phyloP scores from a whole-genome alignment of 2,888 invertebrate genomes.

The Mechanitis messenoides region DNA sequence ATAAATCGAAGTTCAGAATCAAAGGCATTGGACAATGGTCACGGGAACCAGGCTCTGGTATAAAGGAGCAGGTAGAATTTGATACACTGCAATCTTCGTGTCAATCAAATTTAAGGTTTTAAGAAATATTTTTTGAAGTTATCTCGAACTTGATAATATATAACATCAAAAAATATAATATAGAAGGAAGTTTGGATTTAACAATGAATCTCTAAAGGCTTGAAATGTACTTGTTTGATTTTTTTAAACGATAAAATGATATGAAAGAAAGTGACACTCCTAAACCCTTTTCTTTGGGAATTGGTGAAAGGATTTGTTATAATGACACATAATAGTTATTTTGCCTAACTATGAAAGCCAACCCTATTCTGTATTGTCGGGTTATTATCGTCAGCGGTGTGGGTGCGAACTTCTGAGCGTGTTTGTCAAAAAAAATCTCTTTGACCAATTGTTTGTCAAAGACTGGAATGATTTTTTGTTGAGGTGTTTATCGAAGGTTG shows the following conservation, averaged over 20 bases:
- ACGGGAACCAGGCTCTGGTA: conserved; percentile 58
- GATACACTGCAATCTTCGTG: conserved; percentile 58
- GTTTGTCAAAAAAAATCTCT: conserved; percentile 63
- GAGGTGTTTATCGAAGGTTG: conserved; percentile 71
- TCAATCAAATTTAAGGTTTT: conserved; percentile 44
- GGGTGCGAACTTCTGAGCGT: conserved; percentile 58
- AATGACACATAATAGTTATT: conserved; percentile 72
- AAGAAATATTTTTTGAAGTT: background rate
- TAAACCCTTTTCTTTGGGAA: conserved; percentile 71
- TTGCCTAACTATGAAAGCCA: conserved; percentile 47
- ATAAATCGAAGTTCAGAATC: conserved; percentile 59
- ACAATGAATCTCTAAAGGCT: background rate
- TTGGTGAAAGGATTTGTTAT: conserved; percentile 69
- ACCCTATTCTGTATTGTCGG: conserved; percentile 55
- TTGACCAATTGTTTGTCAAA: conserved; percentile 75
- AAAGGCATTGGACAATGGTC: conserved; percentile 75
- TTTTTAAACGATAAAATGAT: conserved; percentile 27
- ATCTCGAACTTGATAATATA: background rate
- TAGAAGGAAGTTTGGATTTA: background rate
- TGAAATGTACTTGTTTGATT: background rate
- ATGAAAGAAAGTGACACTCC: conserved; percentile 65
- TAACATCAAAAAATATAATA: background rate
- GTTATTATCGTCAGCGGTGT: conserved; percentile 65
- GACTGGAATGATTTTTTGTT: conserved; percentile 64
- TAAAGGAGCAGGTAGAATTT: conserved; percentile 65